Conservation (phyloP, 2,113 vertebrate species). For the Dolichotis patagonum region DNA sequence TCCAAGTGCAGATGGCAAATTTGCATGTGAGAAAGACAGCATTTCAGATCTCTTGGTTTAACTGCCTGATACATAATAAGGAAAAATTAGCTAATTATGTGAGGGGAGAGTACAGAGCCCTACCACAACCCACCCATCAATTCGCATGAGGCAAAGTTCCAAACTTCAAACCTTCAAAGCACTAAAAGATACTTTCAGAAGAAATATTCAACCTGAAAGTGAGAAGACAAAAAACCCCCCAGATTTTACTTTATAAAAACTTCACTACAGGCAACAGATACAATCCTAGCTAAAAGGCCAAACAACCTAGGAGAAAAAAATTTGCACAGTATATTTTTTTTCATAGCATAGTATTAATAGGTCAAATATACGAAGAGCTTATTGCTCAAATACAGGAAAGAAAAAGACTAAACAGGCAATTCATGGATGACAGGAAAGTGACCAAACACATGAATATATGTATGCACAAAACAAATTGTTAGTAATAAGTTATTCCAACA, state of each 20-base stretch:
- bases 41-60: conserved; percentile 29
- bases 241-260: conserved; percentile 25
- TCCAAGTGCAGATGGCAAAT: background rate
- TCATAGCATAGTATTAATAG: background rate
- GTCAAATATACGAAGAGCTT: background rate
- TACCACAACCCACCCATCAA: background rate
- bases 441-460: background rate
- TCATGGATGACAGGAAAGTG: background rate
- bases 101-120: background rate
- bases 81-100: background rate
- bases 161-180: background rate
- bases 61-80: background rate
- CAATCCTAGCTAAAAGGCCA: background rate
- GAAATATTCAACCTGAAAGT: background rate
- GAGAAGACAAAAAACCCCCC: background rate
- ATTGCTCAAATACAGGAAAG: too few relatives aligned
- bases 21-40: background rate
- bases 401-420: background rate
- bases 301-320: background rate
- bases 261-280: background rate
- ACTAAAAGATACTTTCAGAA: conserved; percentile 11
- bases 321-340: background rate
- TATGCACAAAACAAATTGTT: background rate
- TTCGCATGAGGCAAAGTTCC: conserved; percentile 13
- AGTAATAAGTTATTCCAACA: background rate